phyloP scores from a whole-genome alignment of 2,888 invertebrate species.

The Disparrhopalites patrizii region DNA sequence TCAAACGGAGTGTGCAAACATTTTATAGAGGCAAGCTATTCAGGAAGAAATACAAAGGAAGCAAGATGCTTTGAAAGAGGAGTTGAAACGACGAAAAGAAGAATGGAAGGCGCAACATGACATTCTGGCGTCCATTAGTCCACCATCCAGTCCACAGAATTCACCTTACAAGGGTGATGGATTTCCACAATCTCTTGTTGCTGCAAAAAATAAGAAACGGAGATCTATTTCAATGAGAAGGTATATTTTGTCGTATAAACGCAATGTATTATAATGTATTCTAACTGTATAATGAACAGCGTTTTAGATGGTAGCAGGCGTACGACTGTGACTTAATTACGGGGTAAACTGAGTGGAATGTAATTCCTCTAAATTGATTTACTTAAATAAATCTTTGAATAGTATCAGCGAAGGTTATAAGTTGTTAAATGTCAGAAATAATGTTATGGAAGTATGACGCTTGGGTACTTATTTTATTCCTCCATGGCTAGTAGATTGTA shows the following conservation, averaged over 20 bases:
- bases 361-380: too few relatives aligned
- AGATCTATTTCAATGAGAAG: conserved; percentile 30
- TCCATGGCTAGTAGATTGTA: too few relatives aligned
- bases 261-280: too few relatives aligned
- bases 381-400: background rate
- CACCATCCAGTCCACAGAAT: conserved; percentile 22
- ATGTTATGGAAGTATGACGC: too few relatives aligned
- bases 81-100: conserved; percentile 56
- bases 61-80: conserved; percentile 71
- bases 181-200: conserved; percentile 13
- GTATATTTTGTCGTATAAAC: background rate
- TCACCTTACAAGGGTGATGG: conserved; percentile 36
- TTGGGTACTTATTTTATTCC: too few relatives aligned
- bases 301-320: too few relatives aligned
- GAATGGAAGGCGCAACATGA: conserved; percentile 35
- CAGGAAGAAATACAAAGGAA: conserved; percentile 71
- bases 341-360: too few relatives aligned
- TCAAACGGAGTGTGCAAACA: too few relatives aligned
- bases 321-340: too few relatives aligned
- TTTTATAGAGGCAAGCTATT: conserved; percentile 57
- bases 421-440: background rate
- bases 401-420: background rate
- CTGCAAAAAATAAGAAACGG: conserved; percentile 16
- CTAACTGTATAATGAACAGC: too few relatives aligned
- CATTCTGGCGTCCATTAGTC: conserved; percentile 11